Base-by-base conservation (phyloP, 2,113 vertebrate genomes). In the Nycticebus coucang region DNA sequence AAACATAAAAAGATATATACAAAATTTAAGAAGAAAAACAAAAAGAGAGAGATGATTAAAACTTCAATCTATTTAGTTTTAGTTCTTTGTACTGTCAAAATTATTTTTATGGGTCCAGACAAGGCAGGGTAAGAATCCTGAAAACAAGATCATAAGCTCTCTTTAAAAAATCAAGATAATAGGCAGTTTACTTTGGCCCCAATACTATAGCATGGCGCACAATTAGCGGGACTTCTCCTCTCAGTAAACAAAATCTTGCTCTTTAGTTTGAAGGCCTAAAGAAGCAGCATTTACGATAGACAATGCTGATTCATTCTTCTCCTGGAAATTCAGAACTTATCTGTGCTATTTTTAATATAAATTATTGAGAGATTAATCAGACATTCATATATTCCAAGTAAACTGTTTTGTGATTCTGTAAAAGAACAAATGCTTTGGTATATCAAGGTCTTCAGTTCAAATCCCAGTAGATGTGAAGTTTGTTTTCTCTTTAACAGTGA, bases 21-120 rank as follows among this genome's bases (percentile, higher is more conserved):
- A 95, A 85, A 78, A 78, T 3, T 86, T 53, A 60, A 80, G 28
- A 89, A 53, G 15, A 60, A 87, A 83, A 80, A 64, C 22, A 45
- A 87, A 86, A 92, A 74, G 15, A 28, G 37, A 78, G 30, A 35
- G 22, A 74, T 37, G 4, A 24, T 53, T 86, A 71, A 60, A 62
- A 60, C n/a, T 93, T 89, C 84, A 95, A 87, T 93, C 28, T 62
- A 41, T 60, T 91, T 94, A 57, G 7, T 66, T 82, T 89, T 79
- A 90, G 83, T 85, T 87, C 41, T 96, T 95, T 81, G 33, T 87
- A 87, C 92, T 94, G 83, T 93, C 80, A 50, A 91, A 94, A 66
- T 84, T 84, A 87, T 93, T 94, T 94, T 96, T 86, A 80, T 93
- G 19, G 22, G 14, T 97, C 19, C 87, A 15, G 19, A 89, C 11